These are phyloP conservation scores for Lateolabrax maculatus DNA, from an alignment of 2,797 vertebrate species.

Conservation along the genomic window DNA sequence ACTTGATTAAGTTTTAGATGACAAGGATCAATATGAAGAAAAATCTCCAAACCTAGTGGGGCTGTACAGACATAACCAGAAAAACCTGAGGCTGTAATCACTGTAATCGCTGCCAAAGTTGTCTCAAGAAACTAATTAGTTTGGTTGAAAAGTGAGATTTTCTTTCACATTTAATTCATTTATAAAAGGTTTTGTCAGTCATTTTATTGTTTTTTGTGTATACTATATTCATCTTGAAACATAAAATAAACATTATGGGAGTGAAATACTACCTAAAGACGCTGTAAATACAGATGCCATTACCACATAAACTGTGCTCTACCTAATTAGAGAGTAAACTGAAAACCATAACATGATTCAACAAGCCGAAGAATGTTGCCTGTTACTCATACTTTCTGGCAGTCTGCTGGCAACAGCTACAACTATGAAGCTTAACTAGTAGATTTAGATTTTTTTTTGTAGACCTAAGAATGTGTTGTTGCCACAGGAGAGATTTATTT, in stretches of 20 bases:
- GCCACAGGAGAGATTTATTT: too few species aligned
- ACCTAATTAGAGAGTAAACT: background rate
- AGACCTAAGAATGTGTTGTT: background rate
- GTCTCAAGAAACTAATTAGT: slow-evolving; percentile 11
- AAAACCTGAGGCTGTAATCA: background rate
- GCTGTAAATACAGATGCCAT: background rate
- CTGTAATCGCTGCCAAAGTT: slow-evolving; percentile 9
- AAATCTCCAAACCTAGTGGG: background rate
- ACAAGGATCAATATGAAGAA: background rate
- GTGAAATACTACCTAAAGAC: background rate
- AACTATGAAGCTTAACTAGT: background rate
- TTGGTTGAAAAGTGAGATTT: background rate
- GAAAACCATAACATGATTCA: slow-evolving; percentile 23
- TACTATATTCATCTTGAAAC: background rate
- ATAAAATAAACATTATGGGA: background rate
- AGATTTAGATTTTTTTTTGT: background rate
- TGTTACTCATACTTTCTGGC: background rate
- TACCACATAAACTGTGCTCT: background rate
- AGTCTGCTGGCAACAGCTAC: background rate
- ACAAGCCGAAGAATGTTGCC: background rate
- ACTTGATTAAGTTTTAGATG: background rate
- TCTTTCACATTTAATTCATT: background rate
- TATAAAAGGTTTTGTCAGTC: background rate
- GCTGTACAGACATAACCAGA: background rate
- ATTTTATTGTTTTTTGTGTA: background rate